These are phyloP conservation scores for roundworm (Caenorhabditis elegans) DNA, from an alignment of 1,140 invertebrate genomes.

Conservation along the genomic window WBcel235 BX284604.4:16858501-16859000, in stretches of 20 bases:
- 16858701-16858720: background rate
- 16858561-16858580: background rate
- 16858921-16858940: no score
- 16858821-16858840: no score
- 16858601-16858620: conserved; percentile 7
- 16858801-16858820: no score
- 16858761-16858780: no score
- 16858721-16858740: background rate
- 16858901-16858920: no score
- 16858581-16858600: conserved; percentile 29
- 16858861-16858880: no score
- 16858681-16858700: conserved; percentile 11
- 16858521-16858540: conserved; percentile 29
- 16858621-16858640: conserved; percentile 36
- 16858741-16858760: background rate
- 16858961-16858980: no score
- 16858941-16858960: no score
- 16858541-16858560: conserved; percentile 15
- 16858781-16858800: no score
- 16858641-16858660: conserved; percentile 32
- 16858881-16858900: no score
- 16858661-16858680: background rate
- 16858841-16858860: no score
- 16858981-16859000: no score
- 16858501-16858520: conserved; percentile 23